phyloP scores from a whole-genome alignment of 2,888 invertebrate species.

The Lasius fuliginosus region DNA sequence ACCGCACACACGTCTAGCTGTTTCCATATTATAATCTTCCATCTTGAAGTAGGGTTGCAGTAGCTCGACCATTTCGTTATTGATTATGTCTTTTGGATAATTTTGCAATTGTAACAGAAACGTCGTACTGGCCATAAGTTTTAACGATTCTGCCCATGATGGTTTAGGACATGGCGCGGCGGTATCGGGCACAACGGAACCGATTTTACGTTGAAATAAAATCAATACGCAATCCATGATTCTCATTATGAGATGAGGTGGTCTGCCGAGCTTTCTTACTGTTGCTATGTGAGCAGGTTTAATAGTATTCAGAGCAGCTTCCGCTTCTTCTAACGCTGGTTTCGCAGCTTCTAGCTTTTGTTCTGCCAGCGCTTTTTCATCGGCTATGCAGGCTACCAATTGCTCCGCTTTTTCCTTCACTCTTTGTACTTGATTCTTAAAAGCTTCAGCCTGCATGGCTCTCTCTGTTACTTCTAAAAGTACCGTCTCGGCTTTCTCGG shows the following conservation, averaged over 20 bases:
- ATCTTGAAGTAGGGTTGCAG: constrained; percentile 96
- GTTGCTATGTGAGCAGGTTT: constrained; percentile 98
- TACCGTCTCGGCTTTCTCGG: constrained; percentile 96
- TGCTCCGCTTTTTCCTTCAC: constrained; percentile 98
- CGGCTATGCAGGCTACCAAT: constrained; percentile 94
- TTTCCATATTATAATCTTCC: constrained; percentile 99
- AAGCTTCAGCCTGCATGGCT: constrained; percentile 97
- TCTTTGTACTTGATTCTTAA: constrained; percentile 97
- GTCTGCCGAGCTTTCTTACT: constrained; percentile 97
- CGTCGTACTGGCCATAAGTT: constrained; percentile 98
- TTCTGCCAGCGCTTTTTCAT: constrained; percentile 96
- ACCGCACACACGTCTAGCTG: constrained; percentile 97
- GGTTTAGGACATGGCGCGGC: constrained; percentile 96
- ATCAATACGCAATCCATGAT: constrained; percentile 99
- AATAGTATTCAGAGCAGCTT: constrained; percentile 97
- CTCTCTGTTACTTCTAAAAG: constrained; percentile 96
- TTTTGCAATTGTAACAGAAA: constrained; percentile 96
- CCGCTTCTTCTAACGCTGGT: constrained; percentile 98
- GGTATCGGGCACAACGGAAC: constrained; percentile 93
- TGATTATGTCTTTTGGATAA: constrained; percentile 98
- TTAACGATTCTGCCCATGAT: constrained; percentile 98
- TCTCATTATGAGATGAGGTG: constrained; percentile 98
- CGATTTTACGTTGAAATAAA: constrained; percentile 94
- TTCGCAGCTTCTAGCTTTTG: constrained; percentile 97
- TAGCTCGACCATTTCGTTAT: constrained; percentile 98